A percentile compares a stretch with the other conserved stretches of the same genome.
Conservation (phyloP, 2,797 vertebrate genomes). For the Leptatherina wallacei region DNA sequence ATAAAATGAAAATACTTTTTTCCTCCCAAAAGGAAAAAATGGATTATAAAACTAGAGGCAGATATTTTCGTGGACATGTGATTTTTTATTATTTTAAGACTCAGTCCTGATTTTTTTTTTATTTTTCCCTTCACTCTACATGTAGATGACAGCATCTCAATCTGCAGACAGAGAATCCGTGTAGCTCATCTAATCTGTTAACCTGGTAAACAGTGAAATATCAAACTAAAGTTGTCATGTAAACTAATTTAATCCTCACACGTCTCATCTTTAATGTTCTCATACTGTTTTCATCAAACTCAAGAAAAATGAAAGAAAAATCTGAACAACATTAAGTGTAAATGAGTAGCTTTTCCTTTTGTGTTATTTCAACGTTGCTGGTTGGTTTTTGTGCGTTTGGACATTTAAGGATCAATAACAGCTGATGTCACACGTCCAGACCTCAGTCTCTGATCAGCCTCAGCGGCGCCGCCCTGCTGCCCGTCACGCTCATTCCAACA, state of each 20-base stretch:
- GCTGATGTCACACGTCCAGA: not conserved
- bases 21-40: too few relatives aligned
- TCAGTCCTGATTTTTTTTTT: too few relatives aligned
- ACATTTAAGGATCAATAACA: not conserved
- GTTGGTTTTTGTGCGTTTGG: not conserved
- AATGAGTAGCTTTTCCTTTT: not conserved
- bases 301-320: not conserved
- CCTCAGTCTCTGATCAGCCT: conserved; percentile 25
- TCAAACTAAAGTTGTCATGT: too few relatives aligned
- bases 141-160: not conserved
- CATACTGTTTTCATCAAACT: not conserved
- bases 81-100: too few relatives aligned
- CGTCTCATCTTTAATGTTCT: not conserved
- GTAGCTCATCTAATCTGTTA: not conserved
- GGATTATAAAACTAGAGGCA: too few relatives aligned
- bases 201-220: too few relatives aligned
- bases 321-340: not conserved
- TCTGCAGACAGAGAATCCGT: not conserved
- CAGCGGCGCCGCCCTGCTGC: conserved; percentile 12
- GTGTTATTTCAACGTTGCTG: not conserved
- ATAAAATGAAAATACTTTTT: too few relatives aligned
- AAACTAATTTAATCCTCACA: not conserved
- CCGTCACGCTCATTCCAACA: conserved; percentile 33
- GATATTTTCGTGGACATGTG: not conserved
- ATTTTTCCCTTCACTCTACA: not conserved